Conservation (phyloP, 2,113 vertebrate genomes). For the Psettodes erumei region DNA sequence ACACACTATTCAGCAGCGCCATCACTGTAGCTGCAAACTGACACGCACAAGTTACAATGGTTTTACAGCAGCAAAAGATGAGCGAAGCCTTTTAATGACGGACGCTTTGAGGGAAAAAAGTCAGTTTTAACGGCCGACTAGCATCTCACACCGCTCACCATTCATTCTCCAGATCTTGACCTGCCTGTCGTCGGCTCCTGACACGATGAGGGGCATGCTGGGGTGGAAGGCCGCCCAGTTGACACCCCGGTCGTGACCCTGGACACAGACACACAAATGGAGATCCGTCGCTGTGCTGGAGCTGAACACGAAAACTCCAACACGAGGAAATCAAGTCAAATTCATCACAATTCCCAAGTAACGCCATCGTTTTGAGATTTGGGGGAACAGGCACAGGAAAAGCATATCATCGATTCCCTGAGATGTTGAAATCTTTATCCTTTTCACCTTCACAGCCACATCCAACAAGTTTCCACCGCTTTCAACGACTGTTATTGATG, state of each 20-base stretch:
- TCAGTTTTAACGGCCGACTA: background rate
- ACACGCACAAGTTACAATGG: no score
- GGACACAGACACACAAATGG: background rate
- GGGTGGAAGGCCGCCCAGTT: constrained; percentile 99
- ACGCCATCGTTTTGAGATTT: no score
- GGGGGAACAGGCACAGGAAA: background rate
- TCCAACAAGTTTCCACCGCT: no score
- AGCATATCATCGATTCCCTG: background rate
- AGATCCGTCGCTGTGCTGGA: background rate
- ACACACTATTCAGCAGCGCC: no score
- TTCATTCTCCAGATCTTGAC: constrained; percentile 99
- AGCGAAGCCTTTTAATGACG: background rate
- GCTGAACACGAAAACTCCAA: background rate
- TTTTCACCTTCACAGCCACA: background rate
- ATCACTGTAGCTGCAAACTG: no score
- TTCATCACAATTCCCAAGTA: no score
- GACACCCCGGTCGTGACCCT: constrained; percentile 96
- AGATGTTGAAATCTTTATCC: background rate
- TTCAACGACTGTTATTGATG: background rate
- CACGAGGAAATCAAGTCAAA: no score
- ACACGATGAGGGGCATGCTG: constrained; percentile 96
- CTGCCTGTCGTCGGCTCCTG: constrained; percentile 94
- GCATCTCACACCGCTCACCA: constrained; percentile 79
- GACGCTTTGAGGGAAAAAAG: background rate
- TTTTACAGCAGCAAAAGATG: background rate